Conservation (phyloP, 1,140 invertebrate genomes). For the Cherax destructor region DNA sequence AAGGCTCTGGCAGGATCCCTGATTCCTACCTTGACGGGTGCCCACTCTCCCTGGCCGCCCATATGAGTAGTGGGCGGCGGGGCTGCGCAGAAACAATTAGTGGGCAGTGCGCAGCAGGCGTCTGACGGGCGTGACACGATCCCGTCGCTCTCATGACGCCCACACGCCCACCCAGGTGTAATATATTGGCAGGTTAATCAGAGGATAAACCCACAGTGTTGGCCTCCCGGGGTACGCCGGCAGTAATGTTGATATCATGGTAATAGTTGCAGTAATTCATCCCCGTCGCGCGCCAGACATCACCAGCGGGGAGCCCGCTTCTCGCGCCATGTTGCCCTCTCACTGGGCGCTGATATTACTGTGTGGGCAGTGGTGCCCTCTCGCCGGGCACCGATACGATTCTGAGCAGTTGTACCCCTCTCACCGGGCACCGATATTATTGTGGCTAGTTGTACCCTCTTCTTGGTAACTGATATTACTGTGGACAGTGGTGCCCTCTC, state of each 20-base stretch:
- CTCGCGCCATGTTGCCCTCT: not conserved
- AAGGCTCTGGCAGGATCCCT: not conserved
- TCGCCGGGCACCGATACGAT: no score
- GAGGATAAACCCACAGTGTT: constrained; percentile 44
- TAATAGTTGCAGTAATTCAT: constrained; percentile 57
- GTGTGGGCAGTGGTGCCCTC: not conserved
- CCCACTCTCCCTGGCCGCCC: not conserved
- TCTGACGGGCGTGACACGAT: constrained; percentile 32
- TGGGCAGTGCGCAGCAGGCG: constrained; percentile 12
- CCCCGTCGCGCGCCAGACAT: not conserved
- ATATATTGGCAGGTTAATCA: constrained; percentile 45
- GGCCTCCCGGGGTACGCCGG: constrained; percentile 37
- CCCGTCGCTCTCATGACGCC: not conserved
- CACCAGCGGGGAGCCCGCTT: not conserved
- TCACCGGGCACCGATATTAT: no score
- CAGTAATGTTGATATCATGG: constrained; percentile 66
- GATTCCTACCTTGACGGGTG: not conserved
- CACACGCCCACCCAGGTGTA: constrained; percentile 5
- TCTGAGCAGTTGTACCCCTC: no score
- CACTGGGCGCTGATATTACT: no score
- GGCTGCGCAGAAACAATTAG: constrained; percentile 37
- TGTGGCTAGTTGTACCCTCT: no score
- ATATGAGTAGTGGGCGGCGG: not conserved
- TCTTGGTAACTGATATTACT: no score
- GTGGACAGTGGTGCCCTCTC: no score